phyloP scores from a whole-genome alignment of 2,888 invertebrate species.

The Protophormia terraenovae region DNA sequence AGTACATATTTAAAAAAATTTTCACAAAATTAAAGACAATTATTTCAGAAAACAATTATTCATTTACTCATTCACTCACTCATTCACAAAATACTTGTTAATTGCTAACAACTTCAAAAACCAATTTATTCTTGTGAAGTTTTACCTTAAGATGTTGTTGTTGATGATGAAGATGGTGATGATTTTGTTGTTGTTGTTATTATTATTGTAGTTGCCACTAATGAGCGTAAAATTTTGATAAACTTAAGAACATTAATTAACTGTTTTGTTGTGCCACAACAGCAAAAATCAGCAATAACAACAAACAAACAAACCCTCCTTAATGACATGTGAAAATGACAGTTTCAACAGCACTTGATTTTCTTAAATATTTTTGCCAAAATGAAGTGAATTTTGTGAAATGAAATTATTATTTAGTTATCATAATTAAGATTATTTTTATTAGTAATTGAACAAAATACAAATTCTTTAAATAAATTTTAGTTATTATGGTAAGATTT shows the following conservation, averaged over 20 bases:
- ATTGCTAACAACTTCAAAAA: conserved; percentile 55
- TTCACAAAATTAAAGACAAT: background rate
- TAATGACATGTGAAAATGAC: conserved; percentile 58
- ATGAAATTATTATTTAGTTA: background rate
- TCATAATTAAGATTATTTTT: no score
- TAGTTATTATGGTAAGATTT: no score
- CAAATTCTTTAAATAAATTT: no score
- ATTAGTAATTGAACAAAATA: no score
- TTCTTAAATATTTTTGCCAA: background rate
- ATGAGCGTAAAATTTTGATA: conserved; percentile 59
- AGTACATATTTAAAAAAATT: background rate
- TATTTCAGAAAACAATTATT: conserved; percentile 2
- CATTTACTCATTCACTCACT: background rate
- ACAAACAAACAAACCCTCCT: background rate
- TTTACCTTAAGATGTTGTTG: conserved; percentile 51
- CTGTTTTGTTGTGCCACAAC: conserved; percentile 36
- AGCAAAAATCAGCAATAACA: background rate
- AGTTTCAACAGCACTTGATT: conserved; percentile 23
- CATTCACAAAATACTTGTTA: conserved; percentile 15
- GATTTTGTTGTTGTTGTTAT: background rate
- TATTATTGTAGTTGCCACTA: conserved; percentile 29
- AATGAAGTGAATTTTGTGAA: background rate
- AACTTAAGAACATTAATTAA: conserved; percentile 60
- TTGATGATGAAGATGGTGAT: conserved; percentile 14
- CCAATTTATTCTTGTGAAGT: conserved; percentile 36